Base-by-base conservation (phyloP, 2,113 vertebrate genomes). In the Equus quagga region DNA sequence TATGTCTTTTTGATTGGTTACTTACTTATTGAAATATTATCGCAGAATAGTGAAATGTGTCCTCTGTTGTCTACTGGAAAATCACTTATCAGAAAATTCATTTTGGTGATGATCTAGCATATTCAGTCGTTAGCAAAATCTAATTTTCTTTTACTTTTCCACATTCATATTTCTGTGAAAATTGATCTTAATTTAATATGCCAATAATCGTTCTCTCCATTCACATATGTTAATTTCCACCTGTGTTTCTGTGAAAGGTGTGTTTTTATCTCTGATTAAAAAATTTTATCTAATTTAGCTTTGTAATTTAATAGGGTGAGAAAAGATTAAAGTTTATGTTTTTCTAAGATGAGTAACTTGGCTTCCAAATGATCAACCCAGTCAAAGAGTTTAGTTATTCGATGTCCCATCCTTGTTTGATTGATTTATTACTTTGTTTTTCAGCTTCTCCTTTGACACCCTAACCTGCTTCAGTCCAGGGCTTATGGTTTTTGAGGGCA, bases 191-290 rank as follows among this genome's bases (percentile, higher is more conserved):
- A 33, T 33, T 87, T 44, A 95, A 62, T 79, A 36, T 67, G 31
- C 8, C 87, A 58, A 44, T 78, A 54, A 62, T 70, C 86, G 13
- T 72, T 73, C 18, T 96, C 80, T 91, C 60, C 28, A 69, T 58
- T 85, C 60, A 49, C 21, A 49, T n/a, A 18, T 58, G 14, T 88
- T 86, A 65, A 73, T 82, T 83, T 78, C 28, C 41, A 64, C 23
- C 13, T 69, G 26, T 73, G 14, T 89, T 67, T 88, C 44, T 81
- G 8, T 58, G 33, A 76, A 86, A 70, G 14, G 6, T 54, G 15
- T 89, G 3, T 88, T 44, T 95, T 58, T 46, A 33, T 72, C 5
- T 85, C 28, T 92, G 54, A 85, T 94, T 81, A 49, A 78, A 95
- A 92, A 60, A 41, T 58, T n/a, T 73, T 65, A 14, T 14, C 26